These are phyloP conservation scores for Antheraea assamensis DNA, from an alignment of 2,888 invertebrate genomes.

Conservation along the genomic window DNA sequence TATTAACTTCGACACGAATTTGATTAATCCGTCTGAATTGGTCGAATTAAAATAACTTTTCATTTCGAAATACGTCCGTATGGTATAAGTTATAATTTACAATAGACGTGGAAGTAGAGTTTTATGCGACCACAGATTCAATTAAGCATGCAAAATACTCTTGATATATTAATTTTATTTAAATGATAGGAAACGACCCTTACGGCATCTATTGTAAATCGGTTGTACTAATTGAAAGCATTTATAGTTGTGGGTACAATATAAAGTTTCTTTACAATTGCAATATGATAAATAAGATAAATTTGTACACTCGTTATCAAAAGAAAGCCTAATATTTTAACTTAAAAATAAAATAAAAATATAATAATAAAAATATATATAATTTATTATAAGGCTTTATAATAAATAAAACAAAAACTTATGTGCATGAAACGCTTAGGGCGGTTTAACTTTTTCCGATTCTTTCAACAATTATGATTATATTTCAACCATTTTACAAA, in stretches of 20 bases:
- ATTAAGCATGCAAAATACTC: not conserved
- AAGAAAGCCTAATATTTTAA: no score
- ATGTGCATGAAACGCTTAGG: no score
- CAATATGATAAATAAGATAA: no score
- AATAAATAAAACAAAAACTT: no score
- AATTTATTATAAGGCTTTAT: no score
- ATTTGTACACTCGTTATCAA: no score
- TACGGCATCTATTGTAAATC: not conserved
- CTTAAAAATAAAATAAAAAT: no score
- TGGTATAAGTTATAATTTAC: not conserved
- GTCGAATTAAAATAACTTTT: slow-evolving; percentile 4
- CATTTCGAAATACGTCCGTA: not conserved
- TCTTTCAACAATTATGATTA: no score
- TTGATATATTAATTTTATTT: not conserved
- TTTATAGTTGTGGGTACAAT: not conserved
- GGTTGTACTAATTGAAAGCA: not conserved
- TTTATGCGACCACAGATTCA: not conserved
- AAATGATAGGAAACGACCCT: no score
- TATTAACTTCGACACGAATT: not conserved
- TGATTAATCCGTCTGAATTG: slow-evolving; percentile 13
- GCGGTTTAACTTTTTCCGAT: no score
- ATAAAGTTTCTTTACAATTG: not conserved
- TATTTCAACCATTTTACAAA: no score
- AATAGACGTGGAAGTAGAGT: not conserved
- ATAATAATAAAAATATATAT: no score